phyloP scores from a whole-genome alignment of 2,888 invertebrate species.

The Platycheirus rosarum region DNA sequence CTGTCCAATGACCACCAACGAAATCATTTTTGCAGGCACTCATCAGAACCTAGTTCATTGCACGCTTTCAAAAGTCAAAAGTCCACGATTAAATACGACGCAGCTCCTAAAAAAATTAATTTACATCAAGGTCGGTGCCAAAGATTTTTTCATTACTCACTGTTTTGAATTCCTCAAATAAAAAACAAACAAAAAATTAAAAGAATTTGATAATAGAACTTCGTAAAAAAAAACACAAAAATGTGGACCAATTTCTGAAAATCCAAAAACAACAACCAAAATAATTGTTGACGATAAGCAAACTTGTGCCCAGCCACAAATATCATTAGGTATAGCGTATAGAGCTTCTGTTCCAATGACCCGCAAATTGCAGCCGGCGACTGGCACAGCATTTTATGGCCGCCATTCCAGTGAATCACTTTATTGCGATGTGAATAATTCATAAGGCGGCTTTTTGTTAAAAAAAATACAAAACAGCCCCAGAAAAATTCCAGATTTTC shows the following conservation, averaged over 20 bases:
- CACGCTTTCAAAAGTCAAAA: too few relatives aligned
- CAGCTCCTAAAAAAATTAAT: too few relatives aligned
- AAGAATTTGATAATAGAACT: background rate
- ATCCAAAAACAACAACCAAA: background rate
- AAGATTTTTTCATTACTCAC: too few relatives aligned
- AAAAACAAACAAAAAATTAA: background rate
- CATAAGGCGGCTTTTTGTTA: constrained; percentile 28
- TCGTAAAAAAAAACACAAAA: too few relatives aligned
- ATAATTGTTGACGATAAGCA: background rate
- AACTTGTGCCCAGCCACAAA: background rate
- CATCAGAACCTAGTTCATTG: too few relatives aligned
- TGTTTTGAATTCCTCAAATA: too few relatives aligned
- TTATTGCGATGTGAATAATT: constrained; percentile 51
- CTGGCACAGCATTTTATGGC: constrained; percentile 16
- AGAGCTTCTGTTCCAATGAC: constrained; percentile 31
- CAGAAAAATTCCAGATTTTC: constrained; percentile 44
- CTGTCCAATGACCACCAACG: too few relatives aligned
- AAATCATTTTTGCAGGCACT: too few relatives aligned
- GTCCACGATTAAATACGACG: too few relatives aligned
- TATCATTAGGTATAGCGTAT: background rate
- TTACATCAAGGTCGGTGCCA: too few relatives aligned
- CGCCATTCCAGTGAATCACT: constrained; percentile 43
- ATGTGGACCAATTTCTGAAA: too few relatives aligned
- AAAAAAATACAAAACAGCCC: background rate
- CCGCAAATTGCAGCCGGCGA: constrained; percentile 18